Base-by-base conservation (phyloP, 2,113 vertebrate genomes). In the Orcinus orca region DNA sequence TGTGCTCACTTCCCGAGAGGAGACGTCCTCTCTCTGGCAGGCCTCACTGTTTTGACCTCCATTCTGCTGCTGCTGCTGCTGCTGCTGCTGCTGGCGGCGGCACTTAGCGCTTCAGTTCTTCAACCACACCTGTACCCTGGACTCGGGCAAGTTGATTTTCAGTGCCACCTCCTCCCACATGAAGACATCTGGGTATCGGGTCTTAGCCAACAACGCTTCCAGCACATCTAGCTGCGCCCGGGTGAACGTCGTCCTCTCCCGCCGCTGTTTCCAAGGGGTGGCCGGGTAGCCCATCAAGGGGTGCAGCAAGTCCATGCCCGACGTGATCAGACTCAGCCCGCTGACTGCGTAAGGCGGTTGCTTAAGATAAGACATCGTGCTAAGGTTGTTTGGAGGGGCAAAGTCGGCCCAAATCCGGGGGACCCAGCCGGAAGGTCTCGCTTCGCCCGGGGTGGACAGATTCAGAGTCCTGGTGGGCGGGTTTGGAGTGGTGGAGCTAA, bases 341-440 rank as follows among this genome's bases (percentile, higher is more conserved):
- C 99, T 99, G 98, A 99, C 99, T 97, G 99, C 99, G 70, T 99
- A 99, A 98, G 99, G 99, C 98, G 99, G 99, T 99, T 99, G 99
- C 99, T 99, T 99, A 98, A 99, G 98, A 99, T 99, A 99, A 98
- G 99, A 99, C 99, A 99, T 99, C 99, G 99, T 99, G 99, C 99
- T 99, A 99, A 99, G 99, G 97, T 99, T 99, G 96, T 83, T 98
- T 95, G 98, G 97, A 97, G 97, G 98, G 88, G 98, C 96, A 95
- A 97, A 98, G 97, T 96, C 96, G 81, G 98, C 98, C 98, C 97
- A 98, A 98, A 98, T 97, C 71, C 96, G 94, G 96, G 97, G 96
- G 87, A 98, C 96, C 97, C 97, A 98, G 98, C 98, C 98, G 97
- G 99, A 99, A 98, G 99, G 98, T 99, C 98, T 98, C 93, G 98